Percentiles rank a stretch among this genome's conserved stretches.
phyloP scores from a whole-genome alignment of 2,888 invertebrate genomes.

The Selenia dentaria region DNA sequence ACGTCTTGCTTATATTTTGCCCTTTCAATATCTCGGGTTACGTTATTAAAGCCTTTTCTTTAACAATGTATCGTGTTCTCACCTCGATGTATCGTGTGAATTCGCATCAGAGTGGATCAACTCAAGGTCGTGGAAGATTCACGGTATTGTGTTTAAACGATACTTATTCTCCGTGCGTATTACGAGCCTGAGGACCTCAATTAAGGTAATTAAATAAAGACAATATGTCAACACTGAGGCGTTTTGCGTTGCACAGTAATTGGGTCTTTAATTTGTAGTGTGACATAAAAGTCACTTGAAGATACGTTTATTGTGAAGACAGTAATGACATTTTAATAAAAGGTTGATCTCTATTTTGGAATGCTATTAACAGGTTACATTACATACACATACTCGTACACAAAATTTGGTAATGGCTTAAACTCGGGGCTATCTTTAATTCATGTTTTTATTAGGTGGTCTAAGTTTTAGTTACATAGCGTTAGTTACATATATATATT shows the following conservation, averaged over 20 bases:
- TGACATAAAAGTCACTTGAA: slow-evolving; percentile 17
- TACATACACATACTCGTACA: too few species aligned
- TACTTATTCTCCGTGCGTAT: slow-evolving; percentile 33
- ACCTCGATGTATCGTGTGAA: slow-evolving; percentile 47
- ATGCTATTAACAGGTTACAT: too few species aligned
- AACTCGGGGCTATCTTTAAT: too few species aligned
- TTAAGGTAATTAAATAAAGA: slow-evolving; percentile 31
- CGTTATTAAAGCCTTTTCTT: background rate
- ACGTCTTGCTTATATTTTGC: background rate
- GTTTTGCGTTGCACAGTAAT: slow-evolving; percentile 20
- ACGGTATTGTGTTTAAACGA: slow-evolving; percentile 38
- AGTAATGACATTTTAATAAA: background rate
- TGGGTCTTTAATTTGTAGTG: slow-evolving; percentile 19
- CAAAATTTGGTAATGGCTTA: too few species aligned
- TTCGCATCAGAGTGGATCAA: slow-evolving; percentile 39
- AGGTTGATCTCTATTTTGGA: background rate
- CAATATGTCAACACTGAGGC: slow-evolving; percentile 31
- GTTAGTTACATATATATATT: too few species aligned
- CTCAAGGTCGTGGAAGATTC: slow-evolving; percentile 49
- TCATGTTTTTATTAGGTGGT: too few species aligned
- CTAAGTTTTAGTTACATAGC: too few species aligned
- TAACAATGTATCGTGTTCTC: slow-evolving; percentile 1
- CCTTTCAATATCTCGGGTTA: slow-evolving; percentile 3
- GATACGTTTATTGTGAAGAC: slow-evolving; percentile 13
- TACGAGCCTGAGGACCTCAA: slow-evolving; percentile 33